Evolutionary conservation across 2,888 invertebrate species (phyloP).

Genomic region (Amphipoea oculea): DNA sequence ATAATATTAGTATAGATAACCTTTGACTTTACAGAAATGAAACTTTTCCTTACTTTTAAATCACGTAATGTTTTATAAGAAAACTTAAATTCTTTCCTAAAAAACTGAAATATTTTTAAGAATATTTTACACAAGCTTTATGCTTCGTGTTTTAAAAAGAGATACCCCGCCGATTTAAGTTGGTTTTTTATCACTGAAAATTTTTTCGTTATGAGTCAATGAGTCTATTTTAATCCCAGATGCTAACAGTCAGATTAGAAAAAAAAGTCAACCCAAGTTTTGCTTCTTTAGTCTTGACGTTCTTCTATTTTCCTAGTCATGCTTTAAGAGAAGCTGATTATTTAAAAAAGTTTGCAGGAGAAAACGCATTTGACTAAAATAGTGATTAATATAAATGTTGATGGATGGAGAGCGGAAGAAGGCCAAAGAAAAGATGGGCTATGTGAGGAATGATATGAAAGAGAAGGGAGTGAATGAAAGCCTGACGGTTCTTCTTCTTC

Average conservation of each 20-base stretch:
- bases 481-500: too few relatives aligned
- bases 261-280: not conserved
- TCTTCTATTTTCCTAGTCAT: not conserved
- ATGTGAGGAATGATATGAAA: not conserved
- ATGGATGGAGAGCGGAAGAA: too few relatives aligned
- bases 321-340: too few relatives aligned
- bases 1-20: not conserved
- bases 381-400: too few relatives aligned
- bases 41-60: conserved; percentile 7
- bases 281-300: not conserved
- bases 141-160: conserved; percentile 21
- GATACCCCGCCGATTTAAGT: not conserved
- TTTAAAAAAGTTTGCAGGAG: too few relatives aligned
- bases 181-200: conserved; percentile 11
- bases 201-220: conserved; percentile 14
- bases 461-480: not conserved
- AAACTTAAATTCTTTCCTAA: not conserved
- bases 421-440: not conserved
- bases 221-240: not conserved
- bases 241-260: not conserved
- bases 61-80: conserved; percentile 23
- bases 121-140: conserved; percentile 17
- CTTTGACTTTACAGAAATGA: conserved; percentile 35
- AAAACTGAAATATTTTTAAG: conserved; percentile 8
- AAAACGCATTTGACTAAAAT: too few relatives aligned